Evolutionary conservation across 2,888 invertebrate genomes (phyloP).

Genomic region (Pandemis cinnamomeana): DNA sequence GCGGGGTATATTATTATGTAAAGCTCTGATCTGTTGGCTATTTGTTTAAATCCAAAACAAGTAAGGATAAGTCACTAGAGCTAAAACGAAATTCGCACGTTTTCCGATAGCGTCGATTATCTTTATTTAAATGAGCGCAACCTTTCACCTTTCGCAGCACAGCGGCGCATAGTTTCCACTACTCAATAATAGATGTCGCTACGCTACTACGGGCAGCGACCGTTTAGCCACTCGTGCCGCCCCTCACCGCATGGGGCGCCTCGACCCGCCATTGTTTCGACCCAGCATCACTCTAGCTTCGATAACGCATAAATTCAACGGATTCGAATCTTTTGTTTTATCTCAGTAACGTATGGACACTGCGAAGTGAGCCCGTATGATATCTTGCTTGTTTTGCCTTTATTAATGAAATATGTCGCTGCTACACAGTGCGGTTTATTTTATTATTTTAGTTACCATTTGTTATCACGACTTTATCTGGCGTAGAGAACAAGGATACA

Average conservation of each 20-base stretch:
- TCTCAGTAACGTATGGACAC: conserved; percentile 84
- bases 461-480: conserved; percentile 84
- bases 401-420: conserved; percentile 85
- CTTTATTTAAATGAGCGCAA: conserved; percentile 53
- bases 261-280: conserved; percentile 79
- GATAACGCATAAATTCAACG: conserved; percentile 83
- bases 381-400: conserved; percentile 80
- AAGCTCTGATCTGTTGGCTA: too few species aligned
- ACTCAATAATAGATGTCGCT: conserved; percentile 79
- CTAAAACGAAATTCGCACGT: conserved; percentile 33
- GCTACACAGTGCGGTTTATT: conserved; percentile 73
- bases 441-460: conserved; percentile 84
- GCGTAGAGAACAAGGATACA: conserved; percentile 74
- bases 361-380: conserved; percentile 83
- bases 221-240: conserved; percentile 47
- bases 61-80: conserved; percentile 8
- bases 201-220: conserved; percentile 46
- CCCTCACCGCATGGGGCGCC: conserved; percentile 82
- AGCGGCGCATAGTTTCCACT: conserved; percentile 59
- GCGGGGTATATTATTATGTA: too few species aligned
- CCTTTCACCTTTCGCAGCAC: conserved; percentile 52
- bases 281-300: conserved; percentile 74
- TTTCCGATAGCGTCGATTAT: conserved; percentile 48
- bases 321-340: conserved; percentile 81
- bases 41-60: neutral